These are phyloP conservation scores for Nycticorax nycticorax DNA, from an alignment of 2,113 vertebrate species.

Conservation along the genomic window DNA sequence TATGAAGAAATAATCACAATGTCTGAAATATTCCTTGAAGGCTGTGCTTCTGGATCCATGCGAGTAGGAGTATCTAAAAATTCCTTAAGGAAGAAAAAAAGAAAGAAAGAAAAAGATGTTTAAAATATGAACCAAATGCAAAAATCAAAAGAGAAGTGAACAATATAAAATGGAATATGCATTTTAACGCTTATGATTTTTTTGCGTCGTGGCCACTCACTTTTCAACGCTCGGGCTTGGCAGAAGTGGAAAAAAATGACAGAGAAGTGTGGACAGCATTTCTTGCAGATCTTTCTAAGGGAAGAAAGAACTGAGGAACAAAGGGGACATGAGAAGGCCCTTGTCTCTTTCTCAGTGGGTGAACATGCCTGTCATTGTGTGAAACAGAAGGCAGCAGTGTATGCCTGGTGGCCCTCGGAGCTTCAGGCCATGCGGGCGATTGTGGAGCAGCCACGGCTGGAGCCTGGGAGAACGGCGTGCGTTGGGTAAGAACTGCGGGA, in stretches of 20 bases:
- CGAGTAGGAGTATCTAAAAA: not conserved
- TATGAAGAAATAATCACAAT: not conserved
- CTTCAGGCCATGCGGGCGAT: conserved; percentile 21
- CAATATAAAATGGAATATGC: not conserved
- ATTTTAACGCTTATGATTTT: not conserved
- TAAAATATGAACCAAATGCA: conserved; percentile 2
- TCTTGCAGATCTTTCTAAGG: conserved; percentile 21
- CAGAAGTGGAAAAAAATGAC: not conserved
- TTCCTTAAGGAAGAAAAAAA: not conserved
- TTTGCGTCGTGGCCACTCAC: not conserved
- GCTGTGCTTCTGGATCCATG: not conserved
- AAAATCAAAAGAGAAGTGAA: not conserved
- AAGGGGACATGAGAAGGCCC: conserved; percentile 34
- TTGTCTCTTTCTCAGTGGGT: conserved; percentile 49
- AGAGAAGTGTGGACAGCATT: not conserved
- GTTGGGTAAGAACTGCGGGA: not conserved
- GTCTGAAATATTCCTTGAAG: not conserved
- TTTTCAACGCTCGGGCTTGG: not conserved
- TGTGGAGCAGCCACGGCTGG: not conserved
- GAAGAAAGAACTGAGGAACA: not conserved
- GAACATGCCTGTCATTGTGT: conserved; percentile 12
- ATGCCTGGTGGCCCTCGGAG: conserved; percentile 35
- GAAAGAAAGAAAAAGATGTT: not conserved
- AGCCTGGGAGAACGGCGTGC: not conserved
- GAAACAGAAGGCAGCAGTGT: conserved; percentile 57